These are phyloP conservation scores for Psilopsiagon aymara DNA, from an alignment of 2,113 vertebrate species.

Conservation along the genomic window DNA sequence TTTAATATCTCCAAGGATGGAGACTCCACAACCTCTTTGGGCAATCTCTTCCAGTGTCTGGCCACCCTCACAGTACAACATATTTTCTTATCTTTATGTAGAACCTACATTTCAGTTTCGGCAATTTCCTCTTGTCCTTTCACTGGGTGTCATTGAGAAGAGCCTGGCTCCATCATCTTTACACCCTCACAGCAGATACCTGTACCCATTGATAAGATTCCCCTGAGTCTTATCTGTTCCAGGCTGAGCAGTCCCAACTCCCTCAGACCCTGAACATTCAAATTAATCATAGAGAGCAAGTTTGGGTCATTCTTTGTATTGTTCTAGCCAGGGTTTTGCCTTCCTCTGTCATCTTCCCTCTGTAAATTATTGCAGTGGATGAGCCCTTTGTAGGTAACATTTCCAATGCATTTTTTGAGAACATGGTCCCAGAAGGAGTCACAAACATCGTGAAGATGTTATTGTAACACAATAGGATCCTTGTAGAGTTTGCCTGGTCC, in stretches of 20 bases:
- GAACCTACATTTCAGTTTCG: not conserved
- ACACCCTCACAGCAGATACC: not conserved
- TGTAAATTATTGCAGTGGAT: not conserved
- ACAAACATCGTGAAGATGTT: not conserved
- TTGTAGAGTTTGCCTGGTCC: not conserved
- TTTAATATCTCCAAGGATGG: not conserved
- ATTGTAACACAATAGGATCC: not conserved
- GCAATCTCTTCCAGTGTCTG: not conserved
- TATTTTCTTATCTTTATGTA: not conserved
- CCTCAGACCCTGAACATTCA: not conserved
- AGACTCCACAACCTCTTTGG: not conserved
- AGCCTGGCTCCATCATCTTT: not conserved
- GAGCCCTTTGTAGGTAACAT: not conserved
- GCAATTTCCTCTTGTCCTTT: not conserved
- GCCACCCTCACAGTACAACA: not conserved
- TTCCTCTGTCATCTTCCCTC: not conserved
- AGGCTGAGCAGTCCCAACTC: not conserved
- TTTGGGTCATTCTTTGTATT: not conserved
- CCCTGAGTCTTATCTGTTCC: not conserved
- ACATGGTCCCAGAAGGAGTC: not conserved
- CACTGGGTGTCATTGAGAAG: not conserved
- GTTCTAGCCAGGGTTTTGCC: not conserved
- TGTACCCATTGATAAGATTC: not conserved
- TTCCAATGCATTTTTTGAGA: not conserved
- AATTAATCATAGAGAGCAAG: not conserved